Evolutionary conservation across 2,113 vertebrate species (phyloP).

Genomic region (Chaetodon auriga): DNA sequence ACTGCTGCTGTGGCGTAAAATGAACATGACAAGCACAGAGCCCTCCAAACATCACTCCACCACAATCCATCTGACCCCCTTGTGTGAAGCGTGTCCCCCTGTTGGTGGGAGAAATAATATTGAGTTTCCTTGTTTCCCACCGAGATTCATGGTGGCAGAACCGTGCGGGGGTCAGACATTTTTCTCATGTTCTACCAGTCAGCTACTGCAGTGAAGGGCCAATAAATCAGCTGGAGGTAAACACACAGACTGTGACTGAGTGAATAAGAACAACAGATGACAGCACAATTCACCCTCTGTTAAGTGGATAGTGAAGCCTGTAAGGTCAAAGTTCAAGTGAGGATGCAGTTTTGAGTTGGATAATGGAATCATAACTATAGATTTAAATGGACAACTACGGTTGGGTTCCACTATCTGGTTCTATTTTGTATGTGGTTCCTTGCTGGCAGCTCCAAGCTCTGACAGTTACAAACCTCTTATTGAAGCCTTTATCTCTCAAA

Average conservation of each 20-base stretch:
- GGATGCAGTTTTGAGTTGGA: not conserved
- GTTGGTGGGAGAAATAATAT: conserved; percentile 75
- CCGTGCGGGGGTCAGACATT: conserved; percentile 45
- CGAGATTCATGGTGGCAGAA: conserved; percentile 46
- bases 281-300: conserved; percentile 29
- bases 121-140: conserved; percentile 78
- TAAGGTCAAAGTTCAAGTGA: conserved; percentile 37
- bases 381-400: not conserved
- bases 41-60: not conserved
- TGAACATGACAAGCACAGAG: conserved; percentile 12
- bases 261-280: conserved; percentile 49
- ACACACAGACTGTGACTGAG: conserved; percentile 46
- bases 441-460: no score
- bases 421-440: not conserved
- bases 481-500: no score
- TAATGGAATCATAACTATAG: not conserved
- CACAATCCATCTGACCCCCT: conserved; percentile 16
- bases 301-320: conserved; percentile 10
- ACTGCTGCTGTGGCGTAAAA: conserved; percentile 36
- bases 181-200: conserved; percentile 69
- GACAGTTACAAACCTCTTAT: not conserved
- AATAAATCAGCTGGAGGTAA: conserved; percentile 66
- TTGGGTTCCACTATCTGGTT: not conserved
- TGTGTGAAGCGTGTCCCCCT: conserved; percentile 57
- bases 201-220: conserved; percentile 35